Percentiles rank a stretch among this genome's conserved stretches.
phyloP scores from a whole-genome alignment of 2,888 invertebrate genomes.

The Drosophila subsilvestris region DNA sequence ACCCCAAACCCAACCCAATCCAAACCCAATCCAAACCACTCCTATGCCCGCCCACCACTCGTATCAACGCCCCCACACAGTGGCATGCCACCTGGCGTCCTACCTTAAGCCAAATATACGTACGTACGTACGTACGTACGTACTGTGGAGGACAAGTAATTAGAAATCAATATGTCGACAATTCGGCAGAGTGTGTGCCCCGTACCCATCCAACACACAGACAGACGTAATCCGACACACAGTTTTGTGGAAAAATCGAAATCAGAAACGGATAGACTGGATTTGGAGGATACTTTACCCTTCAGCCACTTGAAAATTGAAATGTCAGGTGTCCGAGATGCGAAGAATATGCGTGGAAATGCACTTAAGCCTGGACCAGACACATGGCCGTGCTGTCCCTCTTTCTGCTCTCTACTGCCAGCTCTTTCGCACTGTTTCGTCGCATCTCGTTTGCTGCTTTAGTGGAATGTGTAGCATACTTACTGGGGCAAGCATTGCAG shows the following conservation, averaged over 20 bases:
- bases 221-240: background rate
- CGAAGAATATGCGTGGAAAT: constrained; percentile 42
- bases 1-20: constrained; percentile 18
- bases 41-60: background rate
- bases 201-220: background rate
- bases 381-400: constrained; percentile 10
- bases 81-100: constrained; percentile 38
- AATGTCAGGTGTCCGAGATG: constrained; percentile 65
- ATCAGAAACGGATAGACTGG: constrained; percentile 14
- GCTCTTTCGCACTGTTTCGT: background rate
- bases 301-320: constrained; percentile 62
- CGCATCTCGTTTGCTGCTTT: constrained; percentile 41
- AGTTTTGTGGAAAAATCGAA: constrained; percentile 24
- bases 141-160: constrained; percentile 56
- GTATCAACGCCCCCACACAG: background rate
- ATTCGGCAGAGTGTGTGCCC: constrained; percentile 49
- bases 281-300: constrained; percentile 20
- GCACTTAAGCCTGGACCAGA: constrained; percentile 51
- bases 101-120: constrained; percentile 63
- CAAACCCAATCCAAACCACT: constrained; percentile 4
- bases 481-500: constrained; percentile 74
- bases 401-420: background rate
- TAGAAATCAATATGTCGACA: constrained; percentile 71
- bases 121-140: background rate
- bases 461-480: constrained; percentile 70